These are phyloP conservation scores for Metellina segmentata DNA, from an alignment of 2,888 invertebrate species.

Conservation along the genomic window DNA sequence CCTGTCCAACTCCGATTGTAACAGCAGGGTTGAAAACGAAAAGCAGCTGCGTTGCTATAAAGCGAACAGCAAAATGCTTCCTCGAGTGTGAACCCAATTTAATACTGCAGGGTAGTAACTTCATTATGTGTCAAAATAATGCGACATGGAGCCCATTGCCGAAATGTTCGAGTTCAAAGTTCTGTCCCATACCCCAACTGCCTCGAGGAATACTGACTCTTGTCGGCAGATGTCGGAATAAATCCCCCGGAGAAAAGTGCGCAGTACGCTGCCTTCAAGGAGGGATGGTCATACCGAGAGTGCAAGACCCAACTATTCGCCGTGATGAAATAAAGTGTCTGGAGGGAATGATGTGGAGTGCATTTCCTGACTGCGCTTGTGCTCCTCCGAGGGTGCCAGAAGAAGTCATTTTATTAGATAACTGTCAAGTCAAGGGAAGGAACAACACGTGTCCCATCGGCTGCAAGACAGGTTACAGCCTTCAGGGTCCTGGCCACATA, in stretches of 20 bases:
- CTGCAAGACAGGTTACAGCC: background rate
- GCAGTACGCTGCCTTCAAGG: conserved; percentile 2
- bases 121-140: background rate
- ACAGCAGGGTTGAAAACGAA: background rate
- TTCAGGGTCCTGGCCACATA: background rate
- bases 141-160: conserved; percentile 12
- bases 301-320: background rate
- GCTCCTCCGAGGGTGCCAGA: background rate
- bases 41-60: conserved; percentile 7
- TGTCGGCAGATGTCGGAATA: background rate
- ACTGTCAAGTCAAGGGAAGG: background rate
- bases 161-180: background rate
- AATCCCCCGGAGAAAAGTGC: background rate
- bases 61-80: background rate
- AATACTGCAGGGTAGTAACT: background rate
- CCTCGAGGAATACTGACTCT: background rate
- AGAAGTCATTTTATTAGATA: background rate
- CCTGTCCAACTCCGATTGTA: conserved; percentile 5
- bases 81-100: background rate
- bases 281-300: background rate
- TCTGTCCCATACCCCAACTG: background rate
- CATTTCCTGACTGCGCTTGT: conserved; percentile 28
- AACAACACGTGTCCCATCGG: background rate
- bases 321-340: background rate
- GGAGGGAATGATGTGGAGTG: conserved; percentile 2